Conservation (phyloP, 2,888 invertebrate species). For the Parnassius orleans region DNA sequence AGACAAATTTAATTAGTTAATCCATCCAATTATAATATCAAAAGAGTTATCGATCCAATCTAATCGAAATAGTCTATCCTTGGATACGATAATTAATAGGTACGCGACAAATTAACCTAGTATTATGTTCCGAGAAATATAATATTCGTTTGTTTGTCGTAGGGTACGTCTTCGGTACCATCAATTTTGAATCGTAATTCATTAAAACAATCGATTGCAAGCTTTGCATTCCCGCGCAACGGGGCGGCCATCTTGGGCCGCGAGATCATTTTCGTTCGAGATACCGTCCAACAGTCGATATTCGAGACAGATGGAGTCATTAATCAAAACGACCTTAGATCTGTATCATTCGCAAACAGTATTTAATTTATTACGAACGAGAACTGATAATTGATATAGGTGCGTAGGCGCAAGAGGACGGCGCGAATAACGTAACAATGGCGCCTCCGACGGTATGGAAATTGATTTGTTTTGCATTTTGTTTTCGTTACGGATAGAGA, state of each 20-base stretch:
- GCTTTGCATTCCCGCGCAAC: slow-evolving; percentile 47
- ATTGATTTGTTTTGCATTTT: slow-evolving; percentile 45
- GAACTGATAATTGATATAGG: slow-evolving; percentile 67
- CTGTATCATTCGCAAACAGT: slow-evolving; percentile 72
- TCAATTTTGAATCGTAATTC: not conserved
- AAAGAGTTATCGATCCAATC: slow-evolving; percentile 23
- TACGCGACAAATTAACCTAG: slow-evolving; percentile 12
- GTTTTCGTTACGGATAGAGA: slow-evolving; percentile 31
- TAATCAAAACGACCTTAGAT: slow-evolving; percentile 72
- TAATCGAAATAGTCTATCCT: slow-evolving; percentile 9
- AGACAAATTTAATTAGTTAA: slow-evolving; percentile 13
- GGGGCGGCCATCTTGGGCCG: slow-evolving; percentile 72
- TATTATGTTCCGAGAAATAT: not conserved
- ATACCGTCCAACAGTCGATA: slow-evolving; percentile 51
- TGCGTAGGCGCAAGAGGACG: slow-evolving; percentile 67
- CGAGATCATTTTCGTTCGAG: slow-evolving; percentile 57
- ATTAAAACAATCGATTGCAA: slow-evolving; percentile 15
- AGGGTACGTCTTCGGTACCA: no score
- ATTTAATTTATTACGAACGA: slow-evolving; percentile 71
- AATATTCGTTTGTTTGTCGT: not conserved
- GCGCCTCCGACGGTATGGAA: slow-evolving; percentile 68
- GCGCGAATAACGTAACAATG: slow-evolving; percentile 67
- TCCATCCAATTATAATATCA: slow-evolving; percentile 10
- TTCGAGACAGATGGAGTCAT: slow-evolving; percentile 66
- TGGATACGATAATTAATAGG: slow-evolving; percentile 11